phyloP scores from a whole-genome alignment of 1,140 invertebrate species.

The Glomeris maerens region DNA sequence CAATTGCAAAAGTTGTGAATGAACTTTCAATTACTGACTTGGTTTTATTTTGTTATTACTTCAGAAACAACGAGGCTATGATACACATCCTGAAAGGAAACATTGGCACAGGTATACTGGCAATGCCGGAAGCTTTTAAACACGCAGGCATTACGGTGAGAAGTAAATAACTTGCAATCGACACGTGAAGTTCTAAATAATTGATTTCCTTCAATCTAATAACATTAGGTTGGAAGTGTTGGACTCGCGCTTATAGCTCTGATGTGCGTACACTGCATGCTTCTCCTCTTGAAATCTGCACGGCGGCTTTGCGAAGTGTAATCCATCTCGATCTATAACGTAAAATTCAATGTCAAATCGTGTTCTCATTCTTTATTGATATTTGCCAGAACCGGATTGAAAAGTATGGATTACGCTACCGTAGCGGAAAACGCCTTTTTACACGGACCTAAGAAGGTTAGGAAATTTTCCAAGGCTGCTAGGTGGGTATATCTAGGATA shows the following conservation, averaged over 20 bases:
- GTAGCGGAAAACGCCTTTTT: background rate
- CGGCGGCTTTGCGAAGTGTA: constrained; percentile 20
- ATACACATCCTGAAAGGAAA: constrained; percentile 68
- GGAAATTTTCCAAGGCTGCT: background rate
- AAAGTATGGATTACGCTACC: background rate
- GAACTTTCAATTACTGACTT: constrained; percentile 3
- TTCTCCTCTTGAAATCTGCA: constrained; percentile 49
- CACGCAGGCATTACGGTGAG: constrained; percentile 49
- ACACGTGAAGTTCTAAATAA: too few relatives aligned
- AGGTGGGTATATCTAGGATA: background rate
- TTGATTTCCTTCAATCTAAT: background rate
- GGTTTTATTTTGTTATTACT: constrained; percentile 18
- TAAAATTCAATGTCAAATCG: background rate
- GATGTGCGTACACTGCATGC: constrained; percentile 76
- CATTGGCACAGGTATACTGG: constrained; percentile 67
- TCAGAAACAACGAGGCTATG: constrained; percentile 57
- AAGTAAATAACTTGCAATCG: background rate
- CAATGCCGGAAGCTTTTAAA: constrained; percentile 71
- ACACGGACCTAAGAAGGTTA: background rate
- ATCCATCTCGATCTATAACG: background rate
- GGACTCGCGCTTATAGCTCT: constrained; percentile 59
- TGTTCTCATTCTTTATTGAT: background rate
- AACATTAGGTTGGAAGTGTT: constrained; percentile 43
- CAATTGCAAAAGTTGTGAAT: background rate
- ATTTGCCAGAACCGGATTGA: background rate